Percentiles rank a stretch among this genome's conserved stretches.
Conservation (phyloP, 2,888 invertebrate species). For the Mycalesis mineus region DNA sequence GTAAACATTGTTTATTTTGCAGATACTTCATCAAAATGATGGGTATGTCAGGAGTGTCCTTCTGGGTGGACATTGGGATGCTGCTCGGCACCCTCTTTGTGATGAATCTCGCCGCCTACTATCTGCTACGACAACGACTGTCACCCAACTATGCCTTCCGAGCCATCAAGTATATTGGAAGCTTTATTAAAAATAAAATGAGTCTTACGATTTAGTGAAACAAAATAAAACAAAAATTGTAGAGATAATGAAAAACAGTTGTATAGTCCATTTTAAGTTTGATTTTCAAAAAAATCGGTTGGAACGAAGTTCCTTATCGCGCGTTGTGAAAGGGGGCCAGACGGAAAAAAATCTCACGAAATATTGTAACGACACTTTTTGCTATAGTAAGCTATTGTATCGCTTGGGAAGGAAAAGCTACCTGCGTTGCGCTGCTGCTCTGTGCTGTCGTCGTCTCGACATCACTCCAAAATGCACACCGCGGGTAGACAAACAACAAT, state of each 20-base stretch:
- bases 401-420: too few relatives aligned
- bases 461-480: too few relatives aligned
- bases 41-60: slow-evolving; percentile 84
- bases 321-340: too few relatives aligned
- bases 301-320: too few relatives aligned
- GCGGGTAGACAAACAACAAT: too few relatives aligned
- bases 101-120: slow-evolving; percentile 83
- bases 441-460: too few relatives aligned
- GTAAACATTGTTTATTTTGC: slow-evolving; percentile 33
- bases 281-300: too few relatives aligned
- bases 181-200: slow-evolving; percentile 82
- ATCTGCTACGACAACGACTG: slow-evolving; percentile 84
- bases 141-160: slow-evolving; percentile 84
- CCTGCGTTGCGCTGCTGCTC: too few relatives aligned
- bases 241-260: background rate
- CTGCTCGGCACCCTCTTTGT: slow-evolving; percentile 79
- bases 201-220: slow-evolving; percentile 39
- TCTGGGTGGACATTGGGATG: slow-evolving; percentile 82
- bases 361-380: too few relatives aligned
- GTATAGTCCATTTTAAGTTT: background rate
- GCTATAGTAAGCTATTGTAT: too few relatives aligned
- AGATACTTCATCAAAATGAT: slow-evolving; percentile 85
- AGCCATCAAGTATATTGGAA: slow-evolving; percentile 83
- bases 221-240: background rate
- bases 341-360: too few relatives aligned